Conservation (phyloP, 2,888 invertebrate species). For the Drosophila sordidula region DNA sequence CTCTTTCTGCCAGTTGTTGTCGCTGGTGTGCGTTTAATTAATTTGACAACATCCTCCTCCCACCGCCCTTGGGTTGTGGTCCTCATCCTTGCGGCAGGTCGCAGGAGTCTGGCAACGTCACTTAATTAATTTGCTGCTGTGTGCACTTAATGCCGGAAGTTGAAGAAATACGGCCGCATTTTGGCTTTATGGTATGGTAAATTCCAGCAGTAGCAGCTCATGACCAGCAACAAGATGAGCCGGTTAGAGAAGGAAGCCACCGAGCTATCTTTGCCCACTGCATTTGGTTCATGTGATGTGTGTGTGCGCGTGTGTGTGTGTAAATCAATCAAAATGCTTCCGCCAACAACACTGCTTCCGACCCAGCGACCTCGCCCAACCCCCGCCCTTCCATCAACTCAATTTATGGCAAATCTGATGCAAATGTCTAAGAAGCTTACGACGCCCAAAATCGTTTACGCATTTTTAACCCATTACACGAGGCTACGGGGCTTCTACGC, state of each 20-base stretch:
- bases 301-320: slow-evolving; percentile 38
- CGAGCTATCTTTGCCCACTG: slow-evolving; percentile 28
- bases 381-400: slow-evolving; percentile 14
- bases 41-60: slow-evolving; percentile 60
- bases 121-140: slow-evolving; percentile 71
- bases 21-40: slow-evolving; percentile 68
- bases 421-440: slow-evolving; percentile 77
- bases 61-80: slow-evolving; percentile 1
- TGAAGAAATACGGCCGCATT: slow-evolving; percentile 73
- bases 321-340: slow-evolving; percentile 77
- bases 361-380: slow-evolving; percentile 19
- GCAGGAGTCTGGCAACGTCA: slow-evolving; percentile 62
- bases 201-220: slow-evolving; percentile 46
- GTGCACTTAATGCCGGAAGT: slow-evolving; percentile 75
- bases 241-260: slow-evolving; percentile 44
- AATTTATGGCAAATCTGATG: slow-evolving; percentile 75
- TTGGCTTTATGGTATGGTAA: slow-evolving; percentile 60
- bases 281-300: slow-evolving; percentile 23
- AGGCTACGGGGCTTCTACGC: neutral
- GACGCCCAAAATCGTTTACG: slow-evolving; percentile 74
- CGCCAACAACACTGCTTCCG: slow-evolving; percentile 46
- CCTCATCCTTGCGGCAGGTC: slow-evolving; percentile 34
- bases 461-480: slow-evolving; percentile 76
- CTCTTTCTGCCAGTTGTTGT: slow-evolving; percentile 8
- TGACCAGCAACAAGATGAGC: slow-evolving; percentile 45